Conservation (phyloP, 2,113 vertebrate species). For the Herpetotheres cachinnans region DNA sequence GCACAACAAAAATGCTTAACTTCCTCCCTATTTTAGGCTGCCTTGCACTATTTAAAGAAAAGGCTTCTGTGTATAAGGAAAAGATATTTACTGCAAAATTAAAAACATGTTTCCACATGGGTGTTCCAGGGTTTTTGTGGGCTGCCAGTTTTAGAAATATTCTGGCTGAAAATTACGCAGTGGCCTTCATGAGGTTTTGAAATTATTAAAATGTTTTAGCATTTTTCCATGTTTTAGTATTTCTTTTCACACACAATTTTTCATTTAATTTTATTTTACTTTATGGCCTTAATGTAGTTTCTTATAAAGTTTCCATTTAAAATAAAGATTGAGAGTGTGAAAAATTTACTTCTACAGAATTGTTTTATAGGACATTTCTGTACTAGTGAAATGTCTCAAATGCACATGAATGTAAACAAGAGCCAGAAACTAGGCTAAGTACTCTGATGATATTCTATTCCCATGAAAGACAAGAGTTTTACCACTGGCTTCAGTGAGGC, state of each 20-base stretch:
- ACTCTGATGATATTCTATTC: neutral
- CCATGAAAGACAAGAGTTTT: neutral
- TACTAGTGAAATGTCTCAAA: neutral
- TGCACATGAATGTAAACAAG: neutral
- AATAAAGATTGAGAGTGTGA: neutral
- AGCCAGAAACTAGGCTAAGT: neutral
- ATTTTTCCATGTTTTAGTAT: slow-evolving; percentile 32
- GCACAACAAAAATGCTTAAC: neutral
- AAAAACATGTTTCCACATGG: slow-evolving; percentile 70
- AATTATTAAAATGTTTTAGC: slow-evolving; percentile 47
- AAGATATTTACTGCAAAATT: slow-evolving; percentile 71
- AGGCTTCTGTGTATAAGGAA: slow-evolving; percentile 24
- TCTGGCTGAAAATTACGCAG: slow-evolving; percentile 43
- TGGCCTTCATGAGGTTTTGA: slow-evolving; percentile 42
- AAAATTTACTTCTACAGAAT: neutral
- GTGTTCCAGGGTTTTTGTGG: slow-evolving; percentile 63
- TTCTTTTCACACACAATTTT: neutral
- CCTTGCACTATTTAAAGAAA: slow-evolving; percentile 26
- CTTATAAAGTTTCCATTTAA: neutral
- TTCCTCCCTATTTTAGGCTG: slow-evolving; percentile 47
- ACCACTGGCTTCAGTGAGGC: neutral
- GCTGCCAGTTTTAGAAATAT: slow-evolving; percentile 55
- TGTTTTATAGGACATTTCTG: neutral
- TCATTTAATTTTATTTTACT: neutral
- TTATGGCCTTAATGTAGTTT: neutral